phyloP scores from a whole-genome alignment of 1,140 invertebrate genomes.

The Lepidurus couesii region DNA sequence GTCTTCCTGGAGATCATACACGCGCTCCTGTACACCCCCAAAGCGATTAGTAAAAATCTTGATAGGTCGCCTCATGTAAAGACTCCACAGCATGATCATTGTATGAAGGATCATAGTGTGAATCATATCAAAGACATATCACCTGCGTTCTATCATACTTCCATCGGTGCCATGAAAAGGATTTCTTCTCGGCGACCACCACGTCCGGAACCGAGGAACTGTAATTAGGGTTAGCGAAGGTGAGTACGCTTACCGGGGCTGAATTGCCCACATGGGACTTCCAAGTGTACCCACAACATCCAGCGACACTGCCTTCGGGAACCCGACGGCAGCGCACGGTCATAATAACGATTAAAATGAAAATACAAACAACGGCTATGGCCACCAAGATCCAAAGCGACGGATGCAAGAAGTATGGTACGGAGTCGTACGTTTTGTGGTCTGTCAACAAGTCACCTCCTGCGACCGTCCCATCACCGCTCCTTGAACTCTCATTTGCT shows the following conservation, averaged over 20 bases:
- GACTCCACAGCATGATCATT: background rate
- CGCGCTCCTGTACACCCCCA: conserved; percentile 43
- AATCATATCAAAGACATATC: background rate
- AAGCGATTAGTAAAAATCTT: background rate
- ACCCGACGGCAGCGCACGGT: background rate
- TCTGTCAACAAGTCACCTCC: conserved; percentile 34
- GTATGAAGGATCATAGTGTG: background rate
- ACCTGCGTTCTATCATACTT: conserved; percentile 58
- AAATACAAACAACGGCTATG: background rate
- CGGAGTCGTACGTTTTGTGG: conserved; percentile 7
- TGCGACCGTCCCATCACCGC: conserved; percentile 27
- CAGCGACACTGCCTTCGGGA: background rate
- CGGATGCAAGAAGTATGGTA: conserved; percentile 41
- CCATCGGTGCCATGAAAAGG: conserved; percentile 62
- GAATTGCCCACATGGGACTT: background rate
- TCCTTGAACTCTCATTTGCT: conserved; percentile 32
- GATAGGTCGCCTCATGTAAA: too few relatives aligned
- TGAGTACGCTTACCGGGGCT: conserved; percentile 52
- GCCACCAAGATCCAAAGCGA: conserved; percentile 35
- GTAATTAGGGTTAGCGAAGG: conserved; percentile 74
- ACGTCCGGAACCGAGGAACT: conserved; percentile 56
- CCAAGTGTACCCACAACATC: background rate
- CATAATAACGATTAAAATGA: background rate
- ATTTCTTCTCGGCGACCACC: conserved; percentile 51
- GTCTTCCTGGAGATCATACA: conserved; percentile 39